Conservation (phyloP, 2,888 invertebrate species). For the Apotomis turbidana region DNA sequence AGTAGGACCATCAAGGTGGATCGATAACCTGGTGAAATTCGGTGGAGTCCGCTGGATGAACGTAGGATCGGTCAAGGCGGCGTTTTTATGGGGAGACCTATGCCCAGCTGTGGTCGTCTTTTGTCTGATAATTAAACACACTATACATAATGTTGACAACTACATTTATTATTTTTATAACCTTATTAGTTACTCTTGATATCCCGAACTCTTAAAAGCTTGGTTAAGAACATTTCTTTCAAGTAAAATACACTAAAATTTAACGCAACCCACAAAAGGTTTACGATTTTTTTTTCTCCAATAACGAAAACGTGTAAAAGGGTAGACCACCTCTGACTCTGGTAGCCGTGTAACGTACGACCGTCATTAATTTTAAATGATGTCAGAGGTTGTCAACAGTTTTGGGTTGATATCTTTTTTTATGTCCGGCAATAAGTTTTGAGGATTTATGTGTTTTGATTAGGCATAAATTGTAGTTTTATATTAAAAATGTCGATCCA, state of each 20-base stretch:
- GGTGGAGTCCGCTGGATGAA: no score
- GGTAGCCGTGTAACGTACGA: conserved; percentile 73
- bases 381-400: conserved; percentile 80
- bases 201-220: no score
- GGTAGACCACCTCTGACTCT: conserved; percentile 79
- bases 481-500: conserved; percentile 50
- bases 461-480: conserved; percentile 54
- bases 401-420: conserved; percentile 64
- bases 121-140: no score
- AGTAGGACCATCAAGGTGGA: no score
- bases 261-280: conserved; percentile 21
- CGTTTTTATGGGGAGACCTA: no score
- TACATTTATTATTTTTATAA: no score
- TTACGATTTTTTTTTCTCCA: conserved; percentile 35
- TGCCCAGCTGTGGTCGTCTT: no score
- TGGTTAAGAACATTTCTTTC: not conserved
- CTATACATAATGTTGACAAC: no score
- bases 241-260: not conserved
- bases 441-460: conserved; percentile 71
- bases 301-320: conserved; percentile 58
- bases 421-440: conserved; percentile 59
- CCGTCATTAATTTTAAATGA: conserved; percentile 78
- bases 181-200: no score
- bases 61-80: no score
- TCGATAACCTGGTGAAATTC: no score